These are phyloP conservation scores for Chironomus tepperi DNA, from an alignment of 1,140 invertebrate genomes.

Conservation along the genomic window DNA sequence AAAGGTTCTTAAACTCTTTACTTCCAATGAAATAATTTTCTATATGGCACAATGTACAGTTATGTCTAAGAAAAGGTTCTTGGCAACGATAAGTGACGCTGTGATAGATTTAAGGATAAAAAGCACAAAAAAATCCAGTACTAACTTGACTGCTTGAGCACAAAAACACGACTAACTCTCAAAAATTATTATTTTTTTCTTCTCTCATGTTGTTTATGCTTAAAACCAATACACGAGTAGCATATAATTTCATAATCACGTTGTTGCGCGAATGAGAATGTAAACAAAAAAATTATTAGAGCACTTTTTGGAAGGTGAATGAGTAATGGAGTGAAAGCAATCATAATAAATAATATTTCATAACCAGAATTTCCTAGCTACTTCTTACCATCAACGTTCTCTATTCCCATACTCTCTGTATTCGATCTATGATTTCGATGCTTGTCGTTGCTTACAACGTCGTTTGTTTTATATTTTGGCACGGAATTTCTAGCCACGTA, in stretches of 20 bases:
- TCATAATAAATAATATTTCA: neutral
- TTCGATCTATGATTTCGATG: neutral
- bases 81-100: no score
- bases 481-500: neutral
- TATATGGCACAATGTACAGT: no score
- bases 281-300: neutral
- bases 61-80: no score
- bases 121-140: no score
- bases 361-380: neutral
- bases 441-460: neutral
- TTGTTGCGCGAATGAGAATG: neutral
- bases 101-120: no score
- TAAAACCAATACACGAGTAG: no score
- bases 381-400: constrained; percentile 5
- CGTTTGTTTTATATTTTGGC: neutral
- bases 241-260: neutral
- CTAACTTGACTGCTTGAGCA: no score
- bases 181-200: no score
- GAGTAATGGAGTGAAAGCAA: neutral
- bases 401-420: constrained; percentile 5
- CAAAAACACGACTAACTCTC: no score
- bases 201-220: no score
- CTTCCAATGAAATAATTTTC: no score
- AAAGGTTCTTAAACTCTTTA: no score
- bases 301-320: neutral